Base-by-base conservation (phyloP, 1,140 invertebrate species). In the Scaptomyza graminum region DNA sequence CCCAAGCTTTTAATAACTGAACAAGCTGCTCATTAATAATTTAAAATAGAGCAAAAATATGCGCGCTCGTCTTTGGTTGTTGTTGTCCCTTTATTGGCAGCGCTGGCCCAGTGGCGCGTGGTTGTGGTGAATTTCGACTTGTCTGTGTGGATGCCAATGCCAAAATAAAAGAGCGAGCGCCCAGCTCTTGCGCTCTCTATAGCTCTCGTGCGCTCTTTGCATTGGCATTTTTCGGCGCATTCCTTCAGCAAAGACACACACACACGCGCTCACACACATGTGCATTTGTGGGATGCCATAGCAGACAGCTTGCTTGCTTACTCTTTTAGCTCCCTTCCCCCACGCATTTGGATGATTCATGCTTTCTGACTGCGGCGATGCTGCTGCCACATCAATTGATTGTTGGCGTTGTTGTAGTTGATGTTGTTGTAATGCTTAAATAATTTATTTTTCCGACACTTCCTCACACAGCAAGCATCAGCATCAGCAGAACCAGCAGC, bases 1-100 rank as follows among this genome's bases (percentile, higher is more conserved):
- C 83, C 83, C 83, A 88, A 78, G 76, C 83, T 88, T 88, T 88
- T 88, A 88, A 88, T 88, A 88, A 88, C 83, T 89, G 83, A 88
- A 88, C 79, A 88, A 88, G 83, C 79, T 76, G 84, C 83, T 88
- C 84, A 88, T 88, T 88, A 88, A 88, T 88, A 79, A 88, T 88
- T 88, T 83, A 88, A 88, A 88, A 88, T 88, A 74, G 79, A 88
- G 76, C 82, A 83, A 74, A 83, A 79, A 79, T 83, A 74, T 87
- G 79, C 79, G 79, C 67, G 61, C 63, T 60, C 74, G 68, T 72
- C 49, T 34, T 6, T n/a, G 55, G 50, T 31, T 41, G 31, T 13
- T 52, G 44, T 31, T 51, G 39, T 56, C 16, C 41, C 47, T 44
- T 51, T 61, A 56, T 47, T 41, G 52, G 64, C 56, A 5, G 44